A percentile compares a stretch with the other conserved stretches of the same genome.
These are phyloP conservation scores for Cariama cristata DNA, from an alignment of 2,113 vertebrate genomes.

Conservation along the genomic window DNA sequence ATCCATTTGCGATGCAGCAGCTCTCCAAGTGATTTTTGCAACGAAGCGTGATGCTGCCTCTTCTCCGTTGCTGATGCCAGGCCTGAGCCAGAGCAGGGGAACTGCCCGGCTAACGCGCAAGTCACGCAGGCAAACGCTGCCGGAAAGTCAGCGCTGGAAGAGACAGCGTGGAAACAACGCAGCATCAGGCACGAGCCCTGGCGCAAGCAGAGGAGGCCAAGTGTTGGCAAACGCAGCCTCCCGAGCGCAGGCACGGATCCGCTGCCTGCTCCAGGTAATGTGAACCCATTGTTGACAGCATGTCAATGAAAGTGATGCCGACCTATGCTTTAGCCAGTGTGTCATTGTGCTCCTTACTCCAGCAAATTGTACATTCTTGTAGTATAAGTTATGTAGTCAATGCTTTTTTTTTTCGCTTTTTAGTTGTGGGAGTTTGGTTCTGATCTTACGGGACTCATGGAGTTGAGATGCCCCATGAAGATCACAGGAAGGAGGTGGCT, in stretches of 20 bases:
- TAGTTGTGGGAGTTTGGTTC: neutral
- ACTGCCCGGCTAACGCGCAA: accelerated
- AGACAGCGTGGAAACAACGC: neutral
- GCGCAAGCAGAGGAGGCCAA: neutral
- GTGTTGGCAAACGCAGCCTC: no score
- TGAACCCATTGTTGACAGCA: neutral
- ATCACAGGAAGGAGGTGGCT: neutral
- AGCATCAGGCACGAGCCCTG: neutral
- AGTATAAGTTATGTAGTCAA: accelerated
- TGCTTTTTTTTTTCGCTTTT: no score
- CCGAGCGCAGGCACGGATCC: accelerated
- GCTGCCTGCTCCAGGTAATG: neutral
- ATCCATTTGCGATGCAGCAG: neutral
- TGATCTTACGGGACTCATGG: no score
- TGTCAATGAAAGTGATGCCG: neutral
- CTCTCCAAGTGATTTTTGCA: neutral
- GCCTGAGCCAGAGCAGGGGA: neutral
- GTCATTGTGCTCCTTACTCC: neutral
- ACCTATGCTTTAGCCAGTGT: neutral
- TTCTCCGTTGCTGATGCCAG: neutral
- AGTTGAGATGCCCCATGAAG: no score
- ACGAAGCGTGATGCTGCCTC: accelerated
- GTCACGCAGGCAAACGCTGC: neutral
- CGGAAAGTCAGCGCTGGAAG: neutral
- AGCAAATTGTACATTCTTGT: neutral